Evolutionary conservation across 2,888 invertebrate species (phyloP).

Genomic region (Griposia aprilina): DNA sequence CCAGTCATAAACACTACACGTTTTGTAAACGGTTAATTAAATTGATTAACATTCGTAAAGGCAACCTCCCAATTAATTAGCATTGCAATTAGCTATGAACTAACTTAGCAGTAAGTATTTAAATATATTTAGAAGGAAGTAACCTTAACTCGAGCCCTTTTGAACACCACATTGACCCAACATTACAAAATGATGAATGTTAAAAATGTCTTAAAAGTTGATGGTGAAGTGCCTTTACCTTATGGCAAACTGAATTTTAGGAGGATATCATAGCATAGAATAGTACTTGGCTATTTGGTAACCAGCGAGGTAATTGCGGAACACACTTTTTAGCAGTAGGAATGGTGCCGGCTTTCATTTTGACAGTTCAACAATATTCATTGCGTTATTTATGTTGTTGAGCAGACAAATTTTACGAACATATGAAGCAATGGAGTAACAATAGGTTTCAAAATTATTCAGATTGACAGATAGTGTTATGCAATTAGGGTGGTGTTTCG

Average conservation of each 20-base stretch:
- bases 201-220: neutral
- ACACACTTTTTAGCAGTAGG: no score
- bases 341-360: no score
- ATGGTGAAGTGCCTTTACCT: neutral
- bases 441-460: no score
- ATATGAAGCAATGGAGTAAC: no score
- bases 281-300: neutral
- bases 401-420: no score
- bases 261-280: neutral
- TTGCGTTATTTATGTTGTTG: no score
- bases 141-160: neutral
- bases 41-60: neutral
- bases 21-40: neutral
- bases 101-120: neutral
- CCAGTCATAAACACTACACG: neutral
- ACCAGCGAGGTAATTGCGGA: no score
- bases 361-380: no score
- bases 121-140: neutral
- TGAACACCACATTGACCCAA: neutral
- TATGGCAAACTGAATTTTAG: neutral
- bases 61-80: neutral
- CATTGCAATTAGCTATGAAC: neutral
- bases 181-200: constrained; percentile 3
- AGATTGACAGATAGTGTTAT: no score
- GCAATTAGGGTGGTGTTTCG: neutral